These are phyloP conservation scores for Macrotus californicus DNA, from an alignment of 2,113 vertebrate genomes.

Conservation along the genomic window DNA sequence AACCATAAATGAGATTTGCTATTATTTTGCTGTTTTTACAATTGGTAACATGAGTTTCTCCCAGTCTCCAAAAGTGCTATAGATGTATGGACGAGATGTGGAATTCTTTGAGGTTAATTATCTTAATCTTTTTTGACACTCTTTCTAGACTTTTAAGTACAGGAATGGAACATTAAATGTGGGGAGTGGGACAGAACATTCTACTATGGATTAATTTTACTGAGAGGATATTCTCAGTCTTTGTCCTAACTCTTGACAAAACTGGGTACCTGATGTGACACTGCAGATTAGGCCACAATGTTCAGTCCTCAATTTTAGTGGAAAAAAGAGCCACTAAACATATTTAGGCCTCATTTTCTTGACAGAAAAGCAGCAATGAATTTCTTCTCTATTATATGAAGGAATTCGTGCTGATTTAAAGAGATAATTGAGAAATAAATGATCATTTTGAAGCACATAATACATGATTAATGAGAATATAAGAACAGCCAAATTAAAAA, in stretches of 20 bases:
- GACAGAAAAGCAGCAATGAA: not conserved
- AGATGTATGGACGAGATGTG: not conserved
- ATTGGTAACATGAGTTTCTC: not conserved
- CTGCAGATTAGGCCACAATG: not conserved
- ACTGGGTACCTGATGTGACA: not conserved
- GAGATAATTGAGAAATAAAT: constrained; percentile 10
- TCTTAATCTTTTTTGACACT: not conserved
- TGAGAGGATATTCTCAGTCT: not conserved
- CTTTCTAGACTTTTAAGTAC: not conserved
- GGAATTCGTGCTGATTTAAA: constrained; percentile 29
- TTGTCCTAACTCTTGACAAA: not conserved
- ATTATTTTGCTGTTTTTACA: not conserved
- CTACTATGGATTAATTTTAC: not conserved
- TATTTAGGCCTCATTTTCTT: not conserved
- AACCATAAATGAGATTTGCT: not conserved
- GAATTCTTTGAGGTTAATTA: not conserved
- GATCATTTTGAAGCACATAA: constrained; percentile 19
- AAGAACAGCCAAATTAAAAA: constrained; percentile 22
- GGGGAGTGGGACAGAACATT: not conserved
- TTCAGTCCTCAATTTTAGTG: not conserved
- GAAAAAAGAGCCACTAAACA: not conserved
- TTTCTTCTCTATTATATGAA: not conserved
- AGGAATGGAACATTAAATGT: not conserved
- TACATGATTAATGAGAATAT: constrained; percentile 16
- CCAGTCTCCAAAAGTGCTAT: not conserved